phyloP scores from a whole-genome alignment of 2,797 vertebrate genomes.

The Xiphophorus birchmanni region DNA sequence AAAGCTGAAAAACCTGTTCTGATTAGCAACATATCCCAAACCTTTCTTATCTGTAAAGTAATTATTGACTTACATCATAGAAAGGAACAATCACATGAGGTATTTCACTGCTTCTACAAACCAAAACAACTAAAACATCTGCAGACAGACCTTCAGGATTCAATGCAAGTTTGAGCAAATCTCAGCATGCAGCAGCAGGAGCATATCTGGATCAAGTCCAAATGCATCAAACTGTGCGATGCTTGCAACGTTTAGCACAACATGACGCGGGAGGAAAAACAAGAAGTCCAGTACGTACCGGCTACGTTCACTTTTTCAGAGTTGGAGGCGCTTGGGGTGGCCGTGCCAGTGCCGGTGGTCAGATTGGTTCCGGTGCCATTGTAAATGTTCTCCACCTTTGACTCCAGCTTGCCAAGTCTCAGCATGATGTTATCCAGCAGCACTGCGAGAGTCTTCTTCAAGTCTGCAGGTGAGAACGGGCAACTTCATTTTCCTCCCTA shows the following conservation, averaged over 20 bases:
- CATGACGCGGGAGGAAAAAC: background rate
- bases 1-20: background rate
- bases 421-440: slow-evolving; percentile 97
- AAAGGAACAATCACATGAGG: background rate
- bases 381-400: slow-evolving; percentile 95
- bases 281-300: slow-evolving; percentile 77
- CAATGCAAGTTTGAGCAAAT: slow-evolving; percentile 37
- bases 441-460: slow-evolving; percentile 98
- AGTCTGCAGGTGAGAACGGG: slow-evolving; percentile 74
- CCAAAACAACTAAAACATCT: background rate
- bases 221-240: background rate
- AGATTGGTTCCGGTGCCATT: slow-evolving; percentile 92
- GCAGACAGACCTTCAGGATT: slow-evolving; percentile 35
- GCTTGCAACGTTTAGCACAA: slow-evolving; percentile 26
- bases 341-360: slow-evolving; percentile 81
- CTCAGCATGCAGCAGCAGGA: background rate
- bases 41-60: background rate
- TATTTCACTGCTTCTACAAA: background rate
- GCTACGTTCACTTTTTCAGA: slow-evolving; percentile 95
- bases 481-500: background rate
- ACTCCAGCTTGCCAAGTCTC: slow-evolving; percentile 94
- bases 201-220: background rate
- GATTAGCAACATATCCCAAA: background rate
- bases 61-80: background rate
- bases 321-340: slow-evolving; percentile 83